A percentile compares a stretch with the other conserved stretches of the same genome.
phyloP scores from a whole-genome alignment of 2,113 vertebrate genomes.

The Phycodurus eques region DNA sequence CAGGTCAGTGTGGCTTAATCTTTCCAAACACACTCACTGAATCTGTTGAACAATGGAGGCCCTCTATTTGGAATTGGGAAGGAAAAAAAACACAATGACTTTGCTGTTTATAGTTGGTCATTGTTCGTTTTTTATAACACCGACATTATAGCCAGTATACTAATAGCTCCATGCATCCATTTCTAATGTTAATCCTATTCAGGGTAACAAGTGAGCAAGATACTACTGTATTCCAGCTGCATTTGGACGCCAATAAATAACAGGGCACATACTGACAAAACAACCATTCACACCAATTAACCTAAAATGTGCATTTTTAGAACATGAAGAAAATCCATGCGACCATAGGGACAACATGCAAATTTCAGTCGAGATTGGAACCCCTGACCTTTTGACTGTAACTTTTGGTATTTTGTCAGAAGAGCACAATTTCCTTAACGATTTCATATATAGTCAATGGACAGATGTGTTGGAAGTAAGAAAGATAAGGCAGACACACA shows the following conservation, averaged over 20 bases:
- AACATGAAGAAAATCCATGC: not conserved
- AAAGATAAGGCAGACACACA: slow-evolving; percentile 5
- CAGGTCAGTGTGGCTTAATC: too few relatives aligned
- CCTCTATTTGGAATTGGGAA: too few relatives aligned
- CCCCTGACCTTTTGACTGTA: not conserved
- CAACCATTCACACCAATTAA: not conserved
- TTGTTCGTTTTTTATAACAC: not conserved
- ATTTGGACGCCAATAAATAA: not conserved
- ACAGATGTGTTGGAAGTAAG: not conserved
- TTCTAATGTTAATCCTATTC: too few relatives aligned
- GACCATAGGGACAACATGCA: not conserved
- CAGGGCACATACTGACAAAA: not conserved
- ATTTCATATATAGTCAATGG: not conserved
- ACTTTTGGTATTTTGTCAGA: not conserved
- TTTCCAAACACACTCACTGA: not conserved
- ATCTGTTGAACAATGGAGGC: not conserved
- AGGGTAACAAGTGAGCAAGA: too few relatives aligned
- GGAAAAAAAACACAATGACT: not conserved
- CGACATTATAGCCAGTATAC: not conserved
- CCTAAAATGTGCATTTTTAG: not conserved
- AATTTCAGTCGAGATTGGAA: not conserved
- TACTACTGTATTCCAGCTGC: too few relatives aligned
- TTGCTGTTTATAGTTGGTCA: not conserved
- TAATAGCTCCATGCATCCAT: too few relatives aligned
- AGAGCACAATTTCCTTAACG: not conserved